These are phyloP conservation scores for Pseudochaenichthys georgianus DNA, from an alignment of 2,797 vertebrate species.

Conservation along the genomic window DNA sequence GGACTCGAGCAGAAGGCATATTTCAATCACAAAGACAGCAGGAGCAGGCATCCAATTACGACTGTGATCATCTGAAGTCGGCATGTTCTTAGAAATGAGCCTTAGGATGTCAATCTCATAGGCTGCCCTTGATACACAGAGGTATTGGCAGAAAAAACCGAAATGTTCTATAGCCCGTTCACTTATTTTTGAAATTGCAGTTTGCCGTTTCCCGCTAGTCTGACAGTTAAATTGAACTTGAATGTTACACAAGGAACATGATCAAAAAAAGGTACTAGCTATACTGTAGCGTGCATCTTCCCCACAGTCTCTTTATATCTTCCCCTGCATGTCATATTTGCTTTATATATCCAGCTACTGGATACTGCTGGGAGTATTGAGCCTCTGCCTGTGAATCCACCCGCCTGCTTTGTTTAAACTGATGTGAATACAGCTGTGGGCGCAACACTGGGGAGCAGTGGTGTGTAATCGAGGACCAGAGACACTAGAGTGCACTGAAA, in stretches of 20 bases:
- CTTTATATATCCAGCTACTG: conserved; percentile 3
- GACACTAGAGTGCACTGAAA: conserved; percentile 18
- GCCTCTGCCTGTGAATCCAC: conserved; percentile 22
- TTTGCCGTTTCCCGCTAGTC: conserved; percentile 32
- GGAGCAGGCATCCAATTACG: conserved; percentile 68
- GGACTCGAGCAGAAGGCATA: conserved; percentile 29
- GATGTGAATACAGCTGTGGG: conserved; percentile 19
- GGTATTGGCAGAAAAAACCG: conserved; percentile 1
- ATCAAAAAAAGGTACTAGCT: background rate
- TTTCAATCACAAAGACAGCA: conserved; percentile 74
- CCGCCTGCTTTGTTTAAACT: conserved; percentile 17
- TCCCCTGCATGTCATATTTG: conserved; percentile 22
- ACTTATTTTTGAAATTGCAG: conserved; percentile 50
- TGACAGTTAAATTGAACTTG: conserved; percentile 31
- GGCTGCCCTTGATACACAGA: conserved; percentile 39
- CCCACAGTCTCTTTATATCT: background rate
- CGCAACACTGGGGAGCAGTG: background rate
- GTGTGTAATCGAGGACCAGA: conserved; percentile 10
- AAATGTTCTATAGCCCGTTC: conserved; percentile 3
- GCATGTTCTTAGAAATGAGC: conserved; percentile 44
- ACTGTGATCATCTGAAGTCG: conserved; percentile 59
- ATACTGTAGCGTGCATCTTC: background rate
- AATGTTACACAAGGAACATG: conserved; percentile 32
- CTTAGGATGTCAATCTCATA: conserved; percentile 19
- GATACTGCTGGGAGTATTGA: background rate